A percentile compares a stretch with the other conserved stretches of the same genome.
phyloP scores from a whole-genome alignment of 2,888 invertebrate genomes.

The Orchesellides sinensis region DNA sequence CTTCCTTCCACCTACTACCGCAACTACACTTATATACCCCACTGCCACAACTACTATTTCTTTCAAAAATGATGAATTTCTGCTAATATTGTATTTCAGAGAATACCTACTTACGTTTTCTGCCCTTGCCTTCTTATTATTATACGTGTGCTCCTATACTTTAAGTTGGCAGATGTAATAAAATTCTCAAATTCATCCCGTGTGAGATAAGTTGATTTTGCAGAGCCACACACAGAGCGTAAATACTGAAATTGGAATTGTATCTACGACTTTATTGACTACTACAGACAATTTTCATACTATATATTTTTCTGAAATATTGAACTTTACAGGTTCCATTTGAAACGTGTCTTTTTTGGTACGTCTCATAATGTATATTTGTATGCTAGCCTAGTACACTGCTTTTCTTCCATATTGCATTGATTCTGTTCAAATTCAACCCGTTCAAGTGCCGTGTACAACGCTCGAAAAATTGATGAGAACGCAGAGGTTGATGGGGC shows the following conservation, averaged over 20 bases:
- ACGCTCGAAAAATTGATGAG: slow-evolving; percentile 34
- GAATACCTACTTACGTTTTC: background rate
- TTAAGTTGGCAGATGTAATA: slow-evolving; percentile 24
- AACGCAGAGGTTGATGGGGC: background rate
- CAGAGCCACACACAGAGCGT: background rate
- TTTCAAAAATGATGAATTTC: slow-evolving; percentile 27
- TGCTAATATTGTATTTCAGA: slow-evolving; percentile 25
- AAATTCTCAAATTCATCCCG: slow-evolving; percentile 22
- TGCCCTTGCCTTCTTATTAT: background rate
- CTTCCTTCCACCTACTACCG: background rate
- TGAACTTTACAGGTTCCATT: too few species aligned
- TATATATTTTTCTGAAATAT: too few species aligned
- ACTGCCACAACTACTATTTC: slow-evolving; percentile 9
- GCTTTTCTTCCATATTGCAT: slow-evolving; percentile 10
- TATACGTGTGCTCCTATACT: slow-evolving; percentile 23
- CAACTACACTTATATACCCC: background rate
- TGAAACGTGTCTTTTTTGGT: too few species aligned
- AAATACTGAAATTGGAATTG: background rate
- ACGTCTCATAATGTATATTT: too few species aligned
- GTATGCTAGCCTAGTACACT: background rate
- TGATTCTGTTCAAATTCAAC: slow-evolving; percentile 28
- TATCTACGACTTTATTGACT: too few species aligned
- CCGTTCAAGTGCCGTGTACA: slow-evolving; percentile 38
- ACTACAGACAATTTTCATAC: too few species aligned
- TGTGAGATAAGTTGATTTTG: slow-evolving; percentile 36